Percentiles rank a stretch among this genome's conserved stretches.
Evolutionary conservation across 2,113 vertebrate species (phyloP).

Genomic region (Grammomys surdaster): DNA sequence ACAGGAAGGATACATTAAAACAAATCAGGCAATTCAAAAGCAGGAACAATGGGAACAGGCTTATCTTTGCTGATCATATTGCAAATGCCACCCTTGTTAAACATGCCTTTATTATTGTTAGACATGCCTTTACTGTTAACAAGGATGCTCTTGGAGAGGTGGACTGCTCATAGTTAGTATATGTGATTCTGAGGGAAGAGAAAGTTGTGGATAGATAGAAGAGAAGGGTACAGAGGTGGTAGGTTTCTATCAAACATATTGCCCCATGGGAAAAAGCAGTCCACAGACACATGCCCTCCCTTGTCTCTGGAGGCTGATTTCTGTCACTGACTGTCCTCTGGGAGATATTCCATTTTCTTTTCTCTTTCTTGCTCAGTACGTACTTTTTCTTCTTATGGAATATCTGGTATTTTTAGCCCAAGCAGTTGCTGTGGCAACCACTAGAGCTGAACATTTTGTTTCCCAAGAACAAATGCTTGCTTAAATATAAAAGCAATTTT

Average conservation of each 20-base stretch:
- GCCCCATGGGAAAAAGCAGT: not conserved
- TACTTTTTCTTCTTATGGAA: constrained; percentile 71
- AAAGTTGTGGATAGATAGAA: too few relatives aligned
- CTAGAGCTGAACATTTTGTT: constrained; percentile 90
- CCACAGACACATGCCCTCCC: not conserved
- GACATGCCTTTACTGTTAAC: not conserved
- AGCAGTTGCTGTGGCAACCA: constrained; percentile 89
- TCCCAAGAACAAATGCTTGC: constrained; percentile 88
- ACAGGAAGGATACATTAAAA: not conserved
- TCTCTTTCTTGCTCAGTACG: constrained; percentile 54
- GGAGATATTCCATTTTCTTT: constrained; percentile 73
- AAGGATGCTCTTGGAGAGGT: not conserved
- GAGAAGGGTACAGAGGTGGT: not conserved
- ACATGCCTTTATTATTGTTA: not conserved
- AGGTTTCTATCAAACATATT: not conserved
- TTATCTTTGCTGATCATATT: not conserved
- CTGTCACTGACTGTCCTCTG: not conserved
- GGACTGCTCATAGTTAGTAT: too few relatives aligned
- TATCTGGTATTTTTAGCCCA: constrained; percentile 89
- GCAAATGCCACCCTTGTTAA: not conserved
- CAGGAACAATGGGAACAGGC: not conserved
- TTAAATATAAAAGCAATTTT: constrained; percentile 89
- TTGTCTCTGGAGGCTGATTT: not conserved
- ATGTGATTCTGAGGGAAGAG: not conserved
- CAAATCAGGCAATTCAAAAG: not conserved